phyloP scores from a whole-genome alignment of 1,140 invertebrate species.

The Chymomyza costata region DNA sequence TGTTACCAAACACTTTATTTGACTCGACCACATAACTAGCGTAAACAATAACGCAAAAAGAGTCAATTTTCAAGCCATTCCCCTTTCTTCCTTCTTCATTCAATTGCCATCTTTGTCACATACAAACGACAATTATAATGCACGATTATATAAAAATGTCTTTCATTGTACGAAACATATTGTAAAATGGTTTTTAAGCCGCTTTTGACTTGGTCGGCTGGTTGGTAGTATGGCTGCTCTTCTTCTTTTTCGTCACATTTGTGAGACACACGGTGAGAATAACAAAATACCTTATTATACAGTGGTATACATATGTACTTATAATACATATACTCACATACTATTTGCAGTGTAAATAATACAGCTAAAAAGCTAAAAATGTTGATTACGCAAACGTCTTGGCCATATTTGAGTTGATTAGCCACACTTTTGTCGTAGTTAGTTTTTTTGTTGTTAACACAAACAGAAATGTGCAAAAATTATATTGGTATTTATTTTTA shows the following conservation, averaged over 20 bases:
- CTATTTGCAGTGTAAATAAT: conserved; percentile 47
- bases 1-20: too few species aligned
- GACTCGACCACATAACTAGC: too few species aligned
- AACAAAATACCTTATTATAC: too few species aligned
- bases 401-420: conserved; percentile 23
- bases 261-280: conserved; percentile 52
- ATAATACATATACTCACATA: conserved; percentile 9
- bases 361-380: conserved; percentile 42
- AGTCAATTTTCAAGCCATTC: too few species aligned
- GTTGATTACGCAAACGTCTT: conserved; percentile 59
- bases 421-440: too few species aligned
- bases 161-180: conserved; percentile 40
- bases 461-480: conserved; percentile 18
- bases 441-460: conserved; percentile 11
- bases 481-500: conserved; percentile 18
- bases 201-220: conserved; percentile 36
- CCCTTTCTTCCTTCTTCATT: too few species aligned
- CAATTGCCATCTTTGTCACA: too few species aligned
- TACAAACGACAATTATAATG: conserved; percentile 70
- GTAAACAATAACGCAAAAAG: too few species aligned
- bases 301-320: too few species aligned
- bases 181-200: conserved; percentile 53
- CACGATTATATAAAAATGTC: conserved; percentile 63
- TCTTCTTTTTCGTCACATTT: conserved; percentile 23
- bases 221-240: conserved; percentile 25